Evolutionary conservation across 2,113 vertebrate genomes (phyloP), one percentile per base, ranked within the genome.

Genomic region (Mesembrinibis cayennensis): DNA sequence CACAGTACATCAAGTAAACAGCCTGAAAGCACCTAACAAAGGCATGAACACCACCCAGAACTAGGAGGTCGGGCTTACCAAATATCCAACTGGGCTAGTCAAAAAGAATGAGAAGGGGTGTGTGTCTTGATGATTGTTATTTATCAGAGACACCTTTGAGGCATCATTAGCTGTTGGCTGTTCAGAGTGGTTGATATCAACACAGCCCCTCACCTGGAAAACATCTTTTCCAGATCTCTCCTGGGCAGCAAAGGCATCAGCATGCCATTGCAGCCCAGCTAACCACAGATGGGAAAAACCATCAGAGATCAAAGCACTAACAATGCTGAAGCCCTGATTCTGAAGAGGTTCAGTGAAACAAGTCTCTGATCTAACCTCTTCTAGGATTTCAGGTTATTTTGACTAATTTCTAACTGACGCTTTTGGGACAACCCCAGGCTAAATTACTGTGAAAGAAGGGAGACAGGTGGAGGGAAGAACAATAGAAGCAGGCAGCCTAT

Each of bases 391-490:
- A 80, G 61, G 53, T 78, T 87, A 82, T 94, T 97, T 79, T 87
- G 62, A 80, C 66, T 85, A 74, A 91, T 90, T 96, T 92, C 80
- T 87, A 94, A 65, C 34, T 47, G 62, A 85, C 3, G 21, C 38
- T 90, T 93, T 21, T 83, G 63, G 90, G 96, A 91, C 42, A 45
- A 92, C 69, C 91, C 26, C 81, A 62, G 94, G 77, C 82, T 53
- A 91, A 87, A 91, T 87, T 87, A 66, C 50, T 78, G 87, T 86
- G 90, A 94, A 73, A 70, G 32, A 76, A 89, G 44, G 82, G 80
- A 94, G 89, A 85, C 79, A 95, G 82, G 91, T 55, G 55, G 80
- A 94, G 40, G 15, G n/a, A 93, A 95, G 90, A 94, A 95, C 89
- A 94, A 93, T 65, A 94, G 72, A 93, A 92, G 73, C 61, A 77